These are phyloP conservation scores for Meandrina meandrites DNA, from an alignment of 92 coral and sea anemone species.

Conservation along the genomic window DNA sequence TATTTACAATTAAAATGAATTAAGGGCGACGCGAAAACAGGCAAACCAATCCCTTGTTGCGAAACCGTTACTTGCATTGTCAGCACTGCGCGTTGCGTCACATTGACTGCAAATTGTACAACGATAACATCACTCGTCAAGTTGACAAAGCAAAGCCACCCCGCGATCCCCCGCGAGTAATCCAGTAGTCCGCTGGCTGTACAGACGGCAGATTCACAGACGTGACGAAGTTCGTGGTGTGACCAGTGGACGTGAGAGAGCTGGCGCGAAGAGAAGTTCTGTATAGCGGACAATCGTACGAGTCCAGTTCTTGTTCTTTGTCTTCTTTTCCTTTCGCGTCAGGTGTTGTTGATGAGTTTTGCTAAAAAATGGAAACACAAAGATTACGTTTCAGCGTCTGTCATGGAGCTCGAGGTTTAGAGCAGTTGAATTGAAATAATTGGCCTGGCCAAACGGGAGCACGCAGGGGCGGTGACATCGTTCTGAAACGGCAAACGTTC, in stretches of 20 bases:
- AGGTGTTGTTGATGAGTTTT: conserved; percentile 27
- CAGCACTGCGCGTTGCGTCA: not conserved
- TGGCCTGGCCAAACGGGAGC: not conserved
- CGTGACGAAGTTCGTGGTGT: conserved; percentile 84
- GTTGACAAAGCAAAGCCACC: conserved; percentile 92
- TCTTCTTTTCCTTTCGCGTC: conserved; percentile 49
- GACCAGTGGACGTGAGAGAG: conserved; percentile 86
- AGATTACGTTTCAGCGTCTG: not conserved
- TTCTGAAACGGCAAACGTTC: not conserved
- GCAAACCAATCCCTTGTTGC: too few relatives aligned
- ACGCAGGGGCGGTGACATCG: too few relatives aligned
- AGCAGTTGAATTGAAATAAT: too few relatives aligned
- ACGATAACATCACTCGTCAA: conserved; percentile 64
- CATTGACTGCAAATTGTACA: not conserved
- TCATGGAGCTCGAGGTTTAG: too few relatives aligned
- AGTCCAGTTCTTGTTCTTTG: conserved; percentile 48
- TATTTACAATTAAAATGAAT: not conserved
- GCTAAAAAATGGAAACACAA: not conserved
- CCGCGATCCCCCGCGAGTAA: conserved; percentile 99
- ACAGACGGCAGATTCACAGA: conserved; percentile 83
- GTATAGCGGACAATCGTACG: conserved; percentile 96
- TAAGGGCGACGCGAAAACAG: too few relatives aligned
- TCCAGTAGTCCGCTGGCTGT: conserved; percentile 94
- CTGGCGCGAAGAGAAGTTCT: conserved; percentile 93
- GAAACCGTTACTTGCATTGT: not conserved